A percentile compares a stretch with the other conserved stretches of the same genome.
phyloP scores from a whole-genome alignment of 2,797 vertebrate species.

The Spheniscus humboldti region DNA sequence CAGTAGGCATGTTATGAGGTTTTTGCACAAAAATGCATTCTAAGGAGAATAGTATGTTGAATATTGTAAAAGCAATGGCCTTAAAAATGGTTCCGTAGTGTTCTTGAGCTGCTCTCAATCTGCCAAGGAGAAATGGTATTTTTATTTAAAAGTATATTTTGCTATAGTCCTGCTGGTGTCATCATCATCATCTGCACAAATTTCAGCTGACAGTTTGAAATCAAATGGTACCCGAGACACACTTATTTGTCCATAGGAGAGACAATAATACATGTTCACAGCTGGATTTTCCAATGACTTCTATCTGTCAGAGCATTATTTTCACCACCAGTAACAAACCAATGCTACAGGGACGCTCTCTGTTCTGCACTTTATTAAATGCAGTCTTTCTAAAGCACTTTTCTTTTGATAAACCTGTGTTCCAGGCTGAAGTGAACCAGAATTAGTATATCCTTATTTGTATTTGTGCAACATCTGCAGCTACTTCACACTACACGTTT shows the following conservation, averaged over 20 bases:
- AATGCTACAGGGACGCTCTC: background rate
- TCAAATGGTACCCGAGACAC: conserved; percentile 13
- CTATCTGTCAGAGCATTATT: background rate
- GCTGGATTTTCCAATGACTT: conserved; percentile 24
- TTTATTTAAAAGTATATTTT: conserved; percentile 57
- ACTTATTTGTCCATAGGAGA: background rate
- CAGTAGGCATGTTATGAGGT: background rate
- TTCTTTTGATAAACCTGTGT: background rate
- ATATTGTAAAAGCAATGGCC: background rate
- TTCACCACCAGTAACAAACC: background rate
- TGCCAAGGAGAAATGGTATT: conserved; percentile 21
- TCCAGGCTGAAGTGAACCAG: background rate
- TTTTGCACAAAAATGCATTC: background rate
- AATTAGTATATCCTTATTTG: background rate
- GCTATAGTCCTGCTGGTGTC: conserved; percentile 28
- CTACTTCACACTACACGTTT: accelerated
- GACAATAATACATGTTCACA: conserved; percentile 7
- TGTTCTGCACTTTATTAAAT: background rate
- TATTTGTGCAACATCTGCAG: background rate
- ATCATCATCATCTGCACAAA: conserved; percentile 45
- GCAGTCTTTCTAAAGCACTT: background rate
- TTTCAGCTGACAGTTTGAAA: conserved; percentile 47
- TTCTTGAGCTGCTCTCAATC: background rate
- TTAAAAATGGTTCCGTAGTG: background rate
- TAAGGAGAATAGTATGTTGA: background rate